A percentile compares a stretch with the other conserved stretches of the same genome.
These are phyloP conservation scores for Hippocampus guttulatus DNA, from an alignment of 2,113 vertebrate genomes.

Conservation along the genomic window DNA sequence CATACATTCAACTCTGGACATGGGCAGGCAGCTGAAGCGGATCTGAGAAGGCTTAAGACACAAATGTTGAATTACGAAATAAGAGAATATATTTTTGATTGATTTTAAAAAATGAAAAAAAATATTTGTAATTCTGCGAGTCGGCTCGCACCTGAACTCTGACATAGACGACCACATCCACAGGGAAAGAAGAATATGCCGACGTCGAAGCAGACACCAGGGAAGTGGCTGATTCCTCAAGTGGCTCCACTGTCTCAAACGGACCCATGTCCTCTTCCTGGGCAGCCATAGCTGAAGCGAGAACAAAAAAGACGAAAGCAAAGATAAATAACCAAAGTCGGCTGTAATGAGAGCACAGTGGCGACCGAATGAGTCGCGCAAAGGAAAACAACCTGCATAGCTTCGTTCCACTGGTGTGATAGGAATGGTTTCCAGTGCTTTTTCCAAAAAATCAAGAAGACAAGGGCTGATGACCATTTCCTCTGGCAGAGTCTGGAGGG, in stretches of 20 bases:
- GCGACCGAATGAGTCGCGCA: not conserved
- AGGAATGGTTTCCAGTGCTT: constrained; percentile 96
- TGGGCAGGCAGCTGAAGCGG: constrained; percentile 95
- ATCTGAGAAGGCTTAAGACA: constrained; percentile 90
- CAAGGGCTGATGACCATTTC: constrained; percentile 99
- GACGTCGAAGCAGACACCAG: constrained; percentile 92
- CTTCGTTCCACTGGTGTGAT: constrained; percentile 94
- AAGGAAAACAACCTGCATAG: constrained; percentile 72
- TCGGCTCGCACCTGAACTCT: constrained; percentile 84
- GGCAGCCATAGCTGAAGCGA: constrained; percentile 76
- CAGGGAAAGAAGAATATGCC: constrained; percentile 94
- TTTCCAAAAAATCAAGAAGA: constrained; percentile 93
- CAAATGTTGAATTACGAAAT: not conserved
- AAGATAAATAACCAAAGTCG: not conserved
- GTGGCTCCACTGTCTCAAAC: constrained; percentile 87
- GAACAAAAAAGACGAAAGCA: not conserved
- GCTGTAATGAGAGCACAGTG: not conserved
- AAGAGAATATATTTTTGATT: not conserved
- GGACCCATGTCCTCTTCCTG: constrained; percentile 96
- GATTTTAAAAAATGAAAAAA: no score
- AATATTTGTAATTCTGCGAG: not conserved
- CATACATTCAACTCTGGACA: constrained; percentile 98
- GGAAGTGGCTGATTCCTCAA: constrained; percentile 93
- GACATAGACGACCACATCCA: constrained; percentile 97
- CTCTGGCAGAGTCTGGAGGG: constrained; percentile 93